Evolutionary conservation across 30 jellyfish, hydroid and myxozoan genomes (phyloP), one percentile per base, ranked within the genome.

Genomic region (Hydra vulgaris): DNA sequence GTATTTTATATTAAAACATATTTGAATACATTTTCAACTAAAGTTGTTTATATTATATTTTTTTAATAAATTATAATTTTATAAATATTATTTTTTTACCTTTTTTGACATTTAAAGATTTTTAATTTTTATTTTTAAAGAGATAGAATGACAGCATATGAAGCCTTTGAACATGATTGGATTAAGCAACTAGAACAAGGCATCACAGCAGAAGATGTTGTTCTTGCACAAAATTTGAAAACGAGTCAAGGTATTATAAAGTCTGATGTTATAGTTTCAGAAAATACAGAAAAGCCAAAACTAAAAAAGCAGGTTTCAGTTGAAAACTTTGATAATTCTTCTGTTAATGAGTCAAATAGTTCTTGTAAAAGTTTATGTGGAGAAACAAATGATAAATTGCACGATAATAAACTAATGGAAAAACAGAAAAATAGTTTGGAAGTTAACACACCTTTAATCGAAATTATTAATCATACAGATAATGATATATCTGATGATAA

Each of bases 131-230:
- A 21, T 8, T 23, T 54, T 67, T 83, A 23, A 27, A 94, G 99
- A 82, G 89, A 94, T 27, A 89, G 99, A 8, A 77, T 94, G 87
- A 84, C 95, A 22, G 88, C 95, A 0, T 72, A 80, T 21, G 96
- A 85, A 69, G 90, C 97, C 79, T 67, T 94, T 79, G 96, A 94
- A 76, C 99, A 94, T 74, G 88, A 91, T 0, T 94, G 99, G 99
- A 26, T 94, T 53, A 84, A 88, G 53, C 99, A 94, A 79, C 85
- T 94, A 89, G 92, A 86, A 25, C 85, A 79, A 17, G 99, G 99
- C 7, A 74, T 87, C n/a, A 79, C 89, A 23, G 85, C 90, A 7
- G 94, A 85, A 72, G 99, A 94, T 78, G 95, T 94, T n/a, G 89
- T 81, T 26, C 95, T 78, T n/a, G 96, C 96, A 21, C 87, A 80